These are phyloP conservation scores for Monopis laevigella DNA, from an alignment of 2,888 invertebrate genomes.

Conservation along the genomic window DNA sequence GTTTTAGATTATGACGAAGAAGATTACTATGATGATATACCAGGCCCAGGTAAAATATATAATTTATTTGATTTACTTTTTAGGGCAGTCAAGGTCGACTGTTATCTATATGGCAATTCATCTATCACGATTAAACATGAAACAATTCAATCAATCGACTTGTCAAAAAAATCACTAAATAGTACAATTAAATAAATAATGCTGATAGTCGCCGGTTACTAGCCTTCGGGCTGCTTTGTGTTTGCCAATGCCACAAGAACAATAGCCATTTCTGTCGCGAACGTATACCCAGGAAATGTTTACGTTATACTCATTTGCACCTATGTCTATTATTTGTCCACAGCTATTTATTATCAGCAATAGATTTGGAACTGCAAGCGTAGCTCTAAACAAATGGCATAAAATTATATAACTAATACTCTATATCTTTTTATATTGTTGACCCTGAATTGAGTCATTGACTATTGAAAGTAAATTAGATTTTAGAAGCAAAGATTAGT, in stretches of 20 bases:
- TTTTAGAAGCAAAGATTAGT: not conserved
- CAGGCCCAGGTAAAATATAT: conserved; percentile 52
- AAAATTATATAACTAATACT: too few species aligned
- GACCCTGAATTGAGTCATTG: conserved; percentile 4
- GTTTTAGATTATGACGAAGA: conserved; percentile 75
- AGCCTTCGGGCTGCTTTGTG: conserved; percentile 11
- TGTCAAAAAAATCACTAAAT: conserved; percentile 5
- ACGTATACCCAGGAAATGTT: conserved; percentile 25
- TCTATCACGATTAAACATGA: conserved; percentile 5
- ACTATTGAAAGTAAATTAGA: conserved; percentile 1
- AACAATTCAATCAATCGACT: conserved; percentile 4
- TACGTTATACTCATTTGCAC: too few species aligned
- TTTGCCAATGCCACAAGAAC: conserved; percentile 42
- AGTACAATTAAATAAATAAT: too few species aligned
- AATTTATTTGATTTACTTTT: too few species aligned
- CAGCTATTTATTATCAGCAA: too few species aligned
- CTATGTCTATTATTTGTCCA: too few species aligned
- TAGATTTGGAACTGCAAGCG: too few species aligned
- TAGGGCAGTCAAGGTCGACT: conserved; percentile 7
- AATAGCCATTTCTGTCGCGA: conserved; percentile 32
- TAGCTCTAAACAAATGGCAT: too few species aligned
- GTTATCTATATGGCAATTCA: not conserved
- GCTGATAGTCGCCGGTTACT: conserved; percentile 5
- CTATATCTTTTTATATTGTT: not conserved
- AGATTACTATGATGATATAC: conserved; percentile 70